Evolutionary conservation across 2,797 vertebrate species (phyloP), one percentile per base, ranked within the genome.

Genomic region (Agapornis canus): DNA sequence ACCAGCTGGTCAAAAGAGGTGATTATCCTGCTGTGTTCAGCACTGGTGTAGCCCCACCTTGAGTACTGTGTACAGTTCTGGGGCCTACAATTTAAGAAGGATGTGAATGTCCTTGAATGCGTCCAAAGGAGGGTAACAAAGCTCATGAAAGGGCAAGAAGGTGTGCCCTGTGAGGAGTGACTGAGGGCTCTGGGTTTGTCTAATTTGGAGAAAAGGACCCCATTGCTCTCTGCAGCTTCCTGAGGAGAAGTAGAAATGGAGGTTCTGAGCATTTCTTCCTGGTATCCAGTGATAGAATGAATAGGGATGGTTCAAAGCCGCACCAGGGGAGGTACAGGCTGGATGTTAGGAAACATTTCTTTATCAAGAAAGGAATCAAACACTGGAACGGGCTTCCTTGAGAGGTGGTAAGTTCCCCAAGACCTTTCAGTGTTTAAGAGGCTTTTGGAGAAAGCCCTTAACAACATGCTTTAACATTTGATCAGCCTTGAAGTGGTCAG

Each of bases 11-110:
- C 37, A 32, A 21, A 13, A 4, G 19, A 56, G 7, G 3, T 45
- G 12, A 48, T 57, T 73, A 32, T 42, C 13, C 16, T 1, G 0
- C 29, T 60, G 13, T 25, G 4, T 64, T 60, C 10, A 22, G 20
- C 1, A 1, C 9, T 40, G 45, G 1, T 61, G 40, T 0, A 0
- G 43, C 52, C 48, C 89, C 25, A 17, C 42, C 26, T 32, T 1
- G 2, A 22, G 22, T 21, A 8, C 26, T 68, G 8, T 35, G 15
- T 43, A 32, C 29, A 18, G 32, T 65, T 69, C 52, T 68, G 59
- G 11, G 16, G 11, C 19, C 11, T 22, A 7, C 18, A 56, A 6
- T 23, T 66, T 39, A 21, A 27, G 21, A 45, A 71, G 42, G 5
- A 5, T 11, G 2, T 31, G 10, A 52, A 61, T 11, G 42, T 52